These are phyloP conservation scores for Pseudopleuronectes americanus DNA, from an alignment of 2,797 vertebrate genomes.

Conservation along the genomic window DNA sequence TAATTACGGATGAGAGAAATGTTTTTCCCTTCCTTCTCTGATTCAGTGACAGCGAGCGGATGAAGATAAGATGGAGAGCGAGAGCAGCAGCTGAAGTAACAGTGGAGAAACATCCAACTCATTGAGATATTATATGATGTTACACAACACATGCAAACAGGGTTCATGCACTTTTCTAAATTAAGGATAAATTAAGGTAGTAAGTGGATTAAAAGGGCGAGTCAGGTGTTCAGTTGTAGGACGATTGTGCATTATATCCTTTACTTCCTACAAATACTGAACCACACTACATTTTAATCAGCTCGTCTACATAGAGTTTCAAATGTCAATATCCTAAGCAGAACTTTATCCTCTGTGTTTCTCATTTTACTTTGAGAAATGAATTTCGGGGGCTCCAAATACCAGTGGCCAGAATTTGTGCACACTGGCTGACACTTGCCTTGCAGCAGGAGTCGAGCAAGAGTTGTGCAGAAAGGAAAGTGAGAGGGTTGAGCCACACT, in stretches of 20 bases:
- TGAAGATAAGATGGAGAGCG: constrained; percentile 36
- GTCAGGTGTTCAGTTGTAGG: constrained; percentile 14
- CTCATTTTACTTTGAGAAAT: constrained; percentile 1
- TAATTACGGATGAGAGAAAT: constrained; percentile 60
- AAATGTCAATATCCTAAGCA: too few species aligned
- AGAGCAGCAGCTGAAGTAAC: constrained; percentile 33
- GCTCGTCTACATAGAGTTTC: too few species aligned
- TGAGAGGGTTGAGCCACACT: constrained; percentile 22
- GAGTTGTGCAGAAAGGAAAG: constrained; percentile 14
- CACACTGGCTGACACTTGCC: constrained; percentile 5
- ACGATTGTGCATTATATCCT: not conserved
- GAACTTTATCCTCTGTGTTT: not conserved
- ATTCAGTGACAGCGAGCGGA: constrained; percentile 28
- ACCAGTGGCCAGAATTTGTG: not conserved
- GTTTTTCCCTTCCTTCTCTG: constrained; percentile 43
- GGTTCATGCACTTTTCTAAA: constrained; percentile 30
- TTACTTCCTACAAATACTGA: not conserved
- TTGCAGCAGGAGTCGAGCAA: constrained; percentile 8
- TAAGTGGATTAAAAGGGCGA: constrained; percentile 32
- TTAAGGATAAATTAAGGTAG: constrained; percentile 28
- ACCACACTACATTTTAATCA: too few species aligned
- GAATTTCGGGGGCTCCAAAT: not conserved
- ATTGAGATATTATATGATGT: constrained; percentile 40
- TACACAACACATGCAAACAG: constrained; percentile 36
- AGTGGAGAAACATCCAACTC: constrained; percentile 45